These are phyloP conservation scores for Knipowitschia caucasica DNA, from an alignment of 2,797 vertebrate genomes.

Conservation along the genomic window DNA sequence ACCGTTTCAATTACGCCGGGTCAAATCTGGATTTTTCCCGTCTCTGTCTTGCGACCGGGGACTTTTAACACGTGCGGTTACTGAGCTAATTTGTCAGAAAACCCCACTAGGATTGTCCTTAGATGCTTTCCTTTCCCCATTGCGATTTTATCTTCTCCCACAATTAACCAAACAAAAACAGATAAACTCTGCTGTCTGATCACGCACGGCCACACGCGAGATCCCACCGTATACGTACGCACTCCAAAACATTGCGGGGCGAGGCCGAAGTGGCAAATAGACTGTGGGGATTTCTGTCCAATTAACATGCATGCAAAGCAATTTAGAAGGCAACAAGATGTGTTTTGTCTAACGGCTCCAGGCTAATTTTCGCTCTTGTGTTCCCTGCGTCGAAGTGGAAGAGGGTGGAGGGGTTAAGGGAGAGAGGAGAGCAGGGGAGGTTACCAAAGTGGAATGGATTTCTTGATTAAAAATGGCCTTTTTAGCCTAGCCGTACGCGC, in stretches of 20 bases:
- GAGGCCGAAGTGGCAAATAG: constrained; percentile 52
- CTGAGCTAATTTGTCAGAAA: constrained; percentile 80
- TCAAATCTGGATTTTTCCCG: constrained; percentile 63
- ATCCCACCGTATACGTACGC: constrained; percentile 12
- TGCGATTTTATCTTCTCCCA: constrained; percentile 75
- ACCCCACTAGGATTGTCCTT: constrained; percentile 76
- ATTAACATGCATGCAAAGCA: constrained; percentile 85
- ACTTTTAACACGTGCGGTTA: constrained; percentile 72
- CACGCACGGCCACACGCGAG: constrained; percentile 47
- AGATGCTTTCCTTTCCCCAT: constrained; percentile 34
- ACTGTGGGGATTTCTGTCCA: constrained; percentile 82
- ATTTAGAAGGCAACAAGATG: constrained; percentile 83
- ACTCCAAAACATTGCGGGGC: constrained; percentile 30
- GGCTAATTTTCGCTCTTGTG: constrained; percentile 77
- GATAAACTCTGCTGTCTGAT: constrained; percentile 78
- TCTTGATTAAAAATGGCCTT: constrained; percentile 82
- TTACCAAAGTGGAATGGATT: constrained; percentile 80
- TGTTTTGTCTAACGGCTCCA: constrained; percentile 80
- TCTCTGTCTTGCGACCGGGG: constrained; percentile 69
- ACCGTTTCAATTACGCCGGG: constrained; percentile 74
- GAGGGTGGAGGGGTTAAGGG: constrained; percentile 55
- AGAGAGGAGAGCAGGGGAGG: constrained; percentile 52
- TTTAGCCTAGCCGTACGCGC: constrained; percentile 50
- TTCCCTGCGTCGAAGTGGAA: constrained; percentile 64
- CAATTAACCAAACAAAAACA: constrained; percentile 85